A percentile compares a stretch with the other conserved stretches of the same genome.
phyloP scores from a whole-genome alignment of 2,888 invertebrate genomes.

The Catocala fraxini region DNA sequence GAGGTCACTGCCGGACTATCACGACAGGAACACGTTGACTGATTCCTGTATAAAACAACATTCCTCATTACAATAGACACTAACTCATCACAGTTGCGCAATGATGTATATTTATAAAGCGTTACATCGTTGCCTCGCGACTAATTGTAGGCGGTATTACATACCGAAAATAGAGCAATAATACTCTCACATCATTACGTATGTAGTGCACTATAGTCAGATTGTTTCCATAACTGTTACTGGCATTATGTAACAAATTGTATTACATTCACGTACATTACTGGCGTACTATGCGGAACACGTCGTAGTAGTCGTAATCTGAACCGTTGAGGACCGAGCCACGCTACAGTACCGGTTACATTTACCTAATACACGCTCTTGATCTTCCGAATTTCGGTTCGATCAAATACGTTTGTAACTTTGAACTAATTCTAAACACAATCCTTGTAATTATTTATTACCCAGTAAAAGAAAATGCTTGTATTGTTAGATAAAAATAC shows the following conservation, averaged over 20 bases:
- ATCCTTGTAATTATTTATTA: no score
- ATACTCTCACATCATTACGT: constrained; percentile 61
- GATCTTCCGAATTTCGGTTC: background rate
- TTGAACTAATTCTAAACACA: no score
- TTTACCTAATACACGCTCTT: background rate
- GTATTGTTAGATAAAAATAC: no score
- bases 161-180: constrained; percentile 69
- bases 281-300: constrained; percentile 48
- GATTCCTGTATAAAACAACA: constrained; percentile 56
- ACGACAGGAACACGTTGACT: constrained; percentile 60
- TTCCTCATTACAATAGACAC: constrained; percentile 47
- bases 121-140: constrained; percentile 44
- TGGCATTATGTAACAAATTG: constrained; percentile 67
- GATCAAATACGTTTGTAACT: no score
- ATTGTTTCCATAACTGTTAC: constrained; percentile 76
- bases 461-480: no score
- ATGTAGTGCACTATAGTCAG: constrained; percentile 59
- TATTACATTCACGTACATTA: constrained; percentile 59
- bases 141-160: constrained; percentile 62
- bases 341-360: constrained; percentile 1
- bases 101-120: constrained; percentile 49
- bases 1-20: constrained; percentile 83
- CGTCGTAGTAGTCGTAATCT: constrained; percentile 55
- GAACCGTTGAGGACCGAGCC: constrained; percentile 3
- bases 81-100: constrained; percentile 48